Conservation (phyloP, 1,140 invertebrate genomes). For the Dreissena rostriformis region DNA sequence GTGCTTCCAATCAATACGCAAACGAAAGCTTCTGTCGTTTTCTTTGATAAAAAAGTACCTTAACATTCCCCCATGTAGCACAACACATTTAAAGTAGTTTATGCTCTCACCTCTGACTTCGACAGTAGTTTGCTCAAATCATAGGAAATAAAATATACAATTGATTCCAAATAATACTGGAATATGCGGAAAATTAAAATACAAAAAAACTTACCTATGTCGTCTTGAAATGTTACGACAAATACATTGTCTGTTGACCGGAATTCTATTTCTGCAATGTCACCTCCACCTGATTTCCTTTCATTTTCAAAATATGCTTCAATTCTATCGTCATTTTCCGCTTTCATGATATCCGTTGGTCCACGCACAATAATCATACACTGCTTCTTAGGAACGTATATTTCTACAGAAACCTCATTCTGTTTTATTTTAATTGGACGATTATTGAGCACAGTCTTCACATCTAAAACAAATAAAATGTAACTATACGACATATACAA, state of each 20-base stretch:
- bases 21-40: no score
- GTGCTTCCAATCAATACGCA: no score
- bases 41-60: no score
- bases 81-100: no score
- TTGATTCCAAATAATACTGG: no score
- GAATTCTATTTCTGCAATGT: neutral
- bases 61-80: no score
- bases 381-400: neutral
- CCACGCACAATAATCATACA: neutral
- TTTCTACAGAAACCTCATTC: neutral
- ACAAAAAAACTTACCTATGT: neutral
- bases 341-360: neutral
- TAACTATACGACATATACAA: neutral
- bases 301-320: neutral
- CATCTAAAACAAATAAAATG: neutral
- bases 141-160: no score
- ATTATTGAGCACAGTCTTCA: neutral
- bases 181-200: neutral
- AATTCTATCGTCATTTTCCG: neutral
- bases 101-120: no score
- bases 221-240: neutral
- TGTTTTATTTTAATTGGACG: neutral
- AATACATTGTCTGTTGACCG: neutral
- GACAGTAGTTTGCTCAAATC: no score
- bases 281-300: neutral